phyloP scores from a whole-genome alignment of 1,140 invertebrate genomes.

The Teleogryllus occipitalis region DNA sequence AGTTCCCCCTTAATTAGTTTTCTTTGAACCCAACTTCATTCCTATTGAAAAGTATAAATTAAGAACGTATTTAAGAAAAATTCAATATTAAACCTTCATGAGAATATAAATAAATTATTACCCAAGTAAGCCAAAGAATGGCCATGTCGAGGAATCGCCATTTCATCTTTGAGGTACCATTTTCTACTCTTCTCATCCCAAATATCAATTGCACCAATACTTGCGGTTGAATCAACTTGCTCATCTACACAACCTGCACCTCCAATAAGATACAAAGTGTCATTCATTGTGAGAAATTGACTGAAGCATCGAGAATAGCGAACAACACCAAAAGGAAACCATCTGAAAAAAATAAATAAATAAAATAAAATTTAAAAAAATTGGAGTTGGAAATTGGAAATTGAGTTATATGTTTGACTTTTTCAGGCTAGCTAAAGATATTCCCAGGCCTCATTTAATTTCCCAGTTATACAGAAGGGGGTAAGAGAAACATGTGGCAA shows the following conservation, averaged over 20 bases:
- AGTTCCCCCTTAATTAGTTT: too few relatives aligned
- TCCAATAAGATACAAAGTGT: constrained; percentile 48
- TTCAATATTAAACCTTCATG: too few relatives aligned
- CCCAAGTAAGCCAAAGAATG: constrained; percentile 49
- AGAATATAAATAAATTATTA: constrained; percentile 22
- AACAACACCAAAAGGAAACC: constrained; percentile 43
- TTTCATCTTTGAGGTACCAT: constrained; percentile 45
- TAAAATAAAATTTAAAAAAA: not conserved
- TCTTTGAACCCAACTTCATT: too few relatives aligned
- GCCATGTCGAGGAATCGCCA: constrained; percentile 50
- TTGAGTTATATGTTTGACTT: not conserved
- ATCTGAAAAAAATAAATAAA: constrained; percentile 35
- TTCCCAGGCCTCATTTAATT: too few relatives aligned
- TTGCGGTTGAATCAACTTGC: constrained; percentile 44
- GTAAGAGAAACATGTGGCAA: too few relatives aligned
- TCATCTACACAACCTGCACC: constrained; percentile 44
- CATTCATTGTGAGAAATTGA: constrained; percentile 44
- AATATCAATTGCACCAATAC: constrained; percentile 45
- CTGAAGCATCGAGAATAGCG: constrained; percentile 43
- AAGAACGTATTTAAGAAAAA: too few relatives aligned
- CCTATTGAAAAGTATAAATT: too few relatives aligned
- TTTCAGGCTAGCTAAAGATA: too few relatives aligned
- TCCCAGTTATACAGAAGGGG: too few relatives aligned
- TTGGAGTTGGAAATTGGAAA: not conserved
- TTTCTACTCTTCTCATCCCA: constrained; percentile 43